Evolutionary conservation across 2,113 vertebrate species (phyloP), one percentile per base, ranked within the genome.

Genomic region (Callipepla californica): DNA sequence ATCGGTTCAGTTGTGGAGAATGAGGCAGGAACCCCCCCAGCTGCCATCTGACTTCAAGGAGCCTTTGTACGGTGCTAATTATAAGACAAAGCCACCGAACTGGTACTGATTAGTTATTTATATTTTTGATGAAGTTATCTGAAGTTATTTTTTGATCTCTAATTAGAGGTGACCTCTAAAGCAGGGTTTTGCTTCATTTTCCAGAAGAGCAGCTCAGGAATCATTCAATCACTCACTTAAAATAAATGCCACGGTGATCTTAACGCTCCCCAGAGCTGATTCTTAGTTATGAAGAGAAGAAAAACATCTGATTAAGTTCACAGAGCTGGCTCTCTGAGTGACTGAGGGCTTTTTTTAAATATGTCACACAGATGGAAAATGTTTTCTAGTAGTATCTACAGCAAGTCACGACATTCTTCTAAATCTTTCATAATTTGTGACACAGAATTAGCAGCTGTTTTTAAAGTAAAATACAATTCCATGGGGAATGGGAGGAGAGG

Each of bases 381-480:
- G 94, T 97, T 97, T 97, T 96, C 97, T 78, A 73, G 57, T 82
- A 95, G 96, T 92, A 97, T 92, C 87, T 93, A 89, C 89, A 93
- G 76, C 5, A 1, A 96, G 84, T 73, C 94, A 93, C 19, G 17
- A 89, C 80, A 85, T 76, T 44, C 20, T 89, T 95, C 92, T 62
- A 82, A 89, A 96, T 92, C 81, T 57, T 82, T 91, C 92, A 75
- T 91, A 89, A 96, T 94, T 82, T 91, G 93, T 84, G 85, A 88
- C 61, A 80, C 25, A 73, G 93, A 94, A 97, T 96, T 97, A 97
- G 93, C 95, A 97, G 95, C 96, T 97, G 96, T 69, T 97, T 94
- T 96, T 88, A 89, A 95, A 95, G 77, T 88, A 94, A 96, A 91
- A 92, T 92, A 93, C 65, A 96, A 92, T 83, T 83, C 86, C 94